Percentiles rank a stretch among this genome's conserved stretches.
Evolutionary conservation across 1,140 invertebrate species (phyloP).

Genomic region (Dreissena rostriformis): DNA sequence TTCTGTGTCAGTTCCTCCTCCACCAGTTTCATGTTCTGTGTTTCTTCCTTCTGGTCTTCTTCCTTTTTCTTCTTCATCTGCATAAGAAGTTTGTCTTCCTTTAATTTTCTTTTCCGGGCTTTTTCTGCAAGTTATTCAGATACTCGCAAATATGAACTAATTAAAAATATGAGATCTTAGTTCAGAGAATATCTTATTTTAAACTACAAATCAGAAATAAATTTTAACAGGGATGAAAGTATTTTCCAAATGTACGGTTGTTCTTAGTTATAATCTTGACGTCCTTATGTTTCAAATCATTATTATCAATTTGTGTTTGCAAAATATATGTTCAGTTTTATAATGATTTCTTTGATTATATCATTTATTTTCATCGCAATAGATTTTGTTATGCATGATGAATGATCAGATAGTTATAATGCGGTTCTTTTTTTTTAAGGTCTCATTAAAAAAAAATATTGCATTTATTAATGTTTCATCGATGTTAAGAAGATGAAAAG

Average conservation of each 20-base stretch:
- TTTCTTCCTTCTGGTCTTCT: slow-evolving; percentile 54
- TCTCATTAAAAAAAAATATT: not conserved
- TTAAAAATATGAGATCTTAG: not conserved
- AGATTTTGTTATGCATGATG: not conserved
- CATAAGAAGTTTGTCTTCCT: slow-evolving; percentile 71
- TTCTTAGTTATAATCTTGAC: not conserved
- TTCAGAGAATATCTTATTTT: not conserved
- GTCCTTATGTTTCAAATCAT: not conserved
- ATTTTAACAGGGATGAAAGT: not conserved
- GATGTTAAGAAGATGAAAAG: not conserved
- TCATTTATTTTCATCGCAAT: too few relatives aligned
- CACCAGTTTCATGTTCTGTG: slow-evolving; percentile 52
- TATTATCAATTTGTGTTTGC: too few relatives aligned
- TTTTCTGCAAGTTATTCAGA: slow-evolving; percentile 51
- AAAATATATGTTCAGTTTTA: too few relatives aligned
- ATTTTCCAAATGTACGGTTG: not conserved
- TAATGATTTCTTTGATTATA: too few relatives aligned
- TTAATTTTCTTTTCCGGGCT: slow-evolving; percentile 72
- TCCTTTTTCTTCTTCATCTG: slow-evolving; percentile 67
- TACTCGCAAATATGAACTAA: not conserved
- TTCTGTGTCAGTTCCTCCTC: slow-evolving; percentile 48
- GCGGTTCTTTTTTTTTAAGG: not conserved
- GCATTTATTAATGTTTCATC: not conserved
- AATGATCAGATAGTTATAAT: not conserved
- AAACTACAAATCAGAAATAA: not conserved